Conservation (phyloP, 2,113 vertebrate genomes). For the Neotragus pygmaeus region DNA sequence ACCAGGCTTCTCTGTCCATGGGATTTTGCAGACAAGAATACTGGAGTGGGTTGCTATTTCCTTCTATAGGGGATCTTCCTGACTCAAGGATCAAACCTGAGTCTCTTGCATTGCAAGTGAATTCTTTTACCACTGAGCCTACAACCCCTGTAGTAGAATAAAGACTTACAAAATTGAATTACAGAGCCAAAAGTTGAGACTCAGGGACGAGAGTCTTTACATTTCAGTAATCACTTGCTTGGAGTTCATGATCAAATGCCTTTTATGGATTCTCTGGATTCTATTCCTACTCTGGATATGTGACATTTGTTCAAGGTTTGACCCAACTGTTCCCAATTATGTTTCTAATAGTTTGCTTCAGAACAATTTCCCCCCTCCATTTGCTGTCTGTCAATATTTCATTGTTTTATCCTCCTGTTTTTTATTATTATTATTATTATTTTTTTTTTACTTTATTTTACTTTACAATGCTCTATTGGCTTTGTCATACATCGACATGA, state of each 20-base stretch:
- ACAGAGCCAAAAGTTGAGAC: neutral
- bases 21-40: neutral
- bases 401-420: neutral
- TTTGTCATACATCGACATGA: too few relatives aligned
- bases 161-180: neutral
- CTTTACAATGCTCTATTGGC: too few relatives aligned
- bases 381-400: neutral
- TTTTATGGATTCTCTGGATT: neutral
- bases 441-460: too few relatives aligned
- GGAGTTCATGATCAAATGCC: neutral
- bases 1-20: neutral
- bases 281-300: neutral
- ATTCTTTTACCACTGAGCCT: neutral
- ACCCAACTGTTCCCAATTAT: neutral
- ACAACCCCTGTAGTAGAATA: neutral
- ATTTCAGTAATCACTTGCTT: neutral
- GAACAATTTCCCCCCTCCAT: neutral
- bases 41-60: neutral
- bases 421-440: too few relatives aligned
- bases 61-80: neutral
- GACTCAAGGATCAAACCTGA: neutral
- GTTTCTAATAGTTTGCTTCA: neutral
- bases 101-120: neutral
- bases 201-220: neutral
- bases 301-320: neutral